These are phyloP conservation scores for Rhinophrynus dorsalis DNA, from an alignment of 2,797 vertebrate genomes.

Conservation along the genomic window DNA sequence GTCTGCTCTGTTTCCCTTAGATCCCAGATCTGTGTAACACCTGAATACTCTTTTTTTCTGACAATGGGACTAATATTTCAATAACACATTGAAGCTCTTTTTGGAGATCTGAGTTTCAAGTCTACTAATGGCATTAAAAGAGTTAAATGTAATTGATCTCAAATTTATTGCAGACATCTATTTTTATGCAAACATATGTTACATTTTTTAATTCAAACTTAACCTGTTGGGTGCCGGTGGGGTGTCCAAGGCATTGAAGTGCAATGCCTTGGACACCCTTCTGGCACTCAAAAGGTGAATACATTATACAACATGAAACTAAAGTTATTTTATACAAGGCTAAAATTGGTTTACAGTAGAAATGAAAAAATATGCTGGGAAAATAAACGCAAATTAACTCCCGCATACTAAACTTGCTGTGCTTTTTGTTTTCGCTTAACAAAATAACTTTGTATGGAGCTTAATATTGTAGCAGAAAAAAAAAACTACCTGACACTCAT, in stretches of 20 bases:
- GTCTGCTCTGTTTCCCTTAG: conserved; percentile 56
- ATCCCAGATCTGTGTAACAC: conserved; percentile 56
- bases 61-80: conserved; percentile 46
- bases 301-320: conserved; percentile 73
- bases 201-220: conserved; percentile 58
- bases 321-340: conserved; percentile 65
- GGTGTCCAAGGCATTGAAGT: too few relatives aligned
- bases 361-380: conserved; percentile 71
- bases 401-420: conserved; percentile 77
- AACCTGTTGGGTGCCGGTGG: too few relatives aligned
- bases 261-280: too few relatives aligned
- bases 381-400: conserved; percentile 78
- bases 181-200: conserved; percentile 64
- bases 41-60: conserved; percentile 59
- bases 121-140: conserved; percentile 46
- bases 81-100: conserved; percentile 20
- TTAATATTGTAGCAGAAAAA: conserved; percentile 79
- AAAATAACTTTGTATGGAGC: conserved; percentile 74
- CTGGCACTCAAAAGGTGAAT: conserved; percentile 72
- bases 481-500: conserved; percentile 87
- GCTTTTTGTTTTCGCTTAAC: conserved; percentile 75
- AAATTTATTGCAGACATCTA: conserved; percentile 61
- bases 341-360: conserved; percentile 74
- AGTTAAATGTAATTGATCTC: conserved; percentile 68
- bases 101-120: conserved; percentile 7